phyloP scores from a whole-genome alignment of 2,113 vertebrate species.

The Periophthalmodon schlosseri region DNA sequence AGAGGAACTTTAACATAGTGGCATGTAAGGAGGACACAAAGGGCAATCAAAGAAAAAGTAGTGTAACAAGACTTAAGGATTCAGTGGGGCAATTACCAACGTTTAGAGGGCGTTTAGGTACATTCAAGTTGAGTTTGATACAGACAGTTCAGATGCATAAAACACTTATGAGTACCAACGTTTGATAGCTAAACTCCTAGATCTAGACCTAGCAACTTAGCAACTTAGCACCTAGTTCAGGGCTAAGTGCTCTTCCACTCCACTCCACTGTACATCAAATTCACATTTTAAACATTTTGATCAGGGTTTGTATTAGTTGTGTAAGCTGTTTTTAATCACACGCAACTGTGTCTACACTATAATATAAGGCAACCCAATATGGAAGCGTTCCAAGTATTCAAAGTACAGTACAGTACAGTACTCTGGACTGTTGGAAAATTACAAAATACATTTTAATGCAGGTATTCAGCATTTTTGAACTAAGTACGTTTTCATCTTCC shows the following conservation, averaged over 20 bases:
- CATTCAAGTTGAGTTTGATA: background rate
- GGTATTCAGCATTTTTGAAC: too few relatives aligned
- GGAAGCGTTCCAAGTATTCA: too few relatives aligned
- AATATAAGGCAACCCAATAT: too few relatives aligned
- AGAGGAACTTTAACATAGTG: background rate
- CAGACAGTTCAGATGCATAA: background rate
- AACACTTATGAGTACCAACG: background rate
- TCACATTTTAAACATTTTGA: too few relatives aligned
- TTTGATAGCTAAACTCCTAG: too few relatives aligned
- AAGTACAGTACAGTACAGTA: too few relatives aligned
- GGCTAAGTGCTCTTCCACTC: background rate
- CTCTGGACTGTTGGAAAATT: too few relatives aligned
- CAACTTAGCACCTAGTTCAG: background rate
- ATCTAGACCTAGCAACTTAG: background rate
- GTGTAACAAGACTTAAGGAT: slow-evolving; percentile 57
- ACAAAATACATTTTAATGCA: too few relatives aligned
- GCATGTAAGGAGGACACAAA: slow-evolving; percentile 7
- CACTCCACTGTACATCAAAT: background rate
- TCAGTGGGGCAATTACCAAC: slow-evolving; percentile 1
- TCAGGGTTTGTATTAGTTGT: too few relatives aligned
- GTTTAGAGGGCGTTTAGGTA: background rate
- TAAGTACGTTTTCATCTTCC: too few relatives aligned
- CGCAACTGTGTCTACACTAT: too few relatives aligned
- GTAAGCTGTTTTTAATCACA: too few relatives aligned
- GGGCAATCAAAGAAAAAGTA: slow-evolving; percentile 18